These are phyloP conservation scores for Sardinella longiceps DNA, from an alignment of 2,797 vertebrate genomes.

Conservation along the genomic window DNA sequence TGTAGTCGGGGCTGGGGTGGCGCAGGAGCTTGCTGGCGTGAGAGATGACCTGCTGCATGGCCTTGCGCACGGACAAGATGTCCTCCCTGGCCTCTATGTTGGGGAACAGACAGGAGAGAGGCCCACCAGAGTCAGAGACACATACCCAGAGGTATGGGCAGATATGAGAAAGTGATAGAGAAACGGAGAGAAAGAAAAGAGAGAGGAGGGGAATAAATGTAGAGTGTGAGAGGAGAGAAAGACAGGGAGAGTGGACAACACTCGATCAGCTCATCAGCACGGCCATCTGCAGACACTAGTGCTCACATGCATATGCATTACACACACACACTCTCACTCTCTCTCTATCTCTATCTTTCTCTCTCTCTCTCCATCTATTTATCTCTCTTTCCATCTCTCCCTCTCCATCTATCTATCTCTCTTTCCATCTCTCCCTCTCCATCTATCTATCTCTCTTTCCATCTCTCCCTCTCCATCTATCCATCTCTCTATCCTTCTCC, in stretches of 20 bases:
- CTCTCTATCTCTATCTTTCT: too few relatives aligned
- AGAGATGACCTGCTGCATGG: conserved; percentile 81
- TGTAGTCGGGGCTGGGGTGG: conserved; percentile 84
- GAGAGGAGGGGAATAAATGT: background rate
- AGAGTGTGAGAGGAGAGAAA: background rate
- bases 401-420: background rate
- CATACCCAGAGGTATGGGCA: background rate
- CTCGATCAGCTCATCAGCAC: background rate
- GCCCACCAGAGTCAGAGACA: background rate
- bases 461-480: background rate
- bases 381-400: background rate
- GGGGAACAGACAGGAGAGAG: background rate
- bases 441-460: background rate
- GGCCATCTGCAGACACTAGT: background rate
- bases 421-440: background rate
- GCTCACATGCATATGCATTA: background rate
- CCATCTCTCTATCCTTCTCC: background rate
- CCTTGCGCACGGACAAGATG: conserved; percentile 85
- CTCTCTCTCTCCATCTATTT: too few relatives aligned
- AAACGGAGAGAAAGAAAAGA: background rate
- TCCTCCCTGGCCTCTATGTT: conserved; percentile 83
- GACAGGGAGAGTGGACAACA: background rate
- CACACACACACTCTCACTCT: too few relatives aligned
- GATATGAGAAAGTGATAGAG: background rate
- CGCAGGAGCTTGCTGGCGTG: conserved; percentile 90